Evolutionary conservation across 2,888 invertebrate genomes (phyloP).

Genomic region (Tuta absoluta): DNA sequence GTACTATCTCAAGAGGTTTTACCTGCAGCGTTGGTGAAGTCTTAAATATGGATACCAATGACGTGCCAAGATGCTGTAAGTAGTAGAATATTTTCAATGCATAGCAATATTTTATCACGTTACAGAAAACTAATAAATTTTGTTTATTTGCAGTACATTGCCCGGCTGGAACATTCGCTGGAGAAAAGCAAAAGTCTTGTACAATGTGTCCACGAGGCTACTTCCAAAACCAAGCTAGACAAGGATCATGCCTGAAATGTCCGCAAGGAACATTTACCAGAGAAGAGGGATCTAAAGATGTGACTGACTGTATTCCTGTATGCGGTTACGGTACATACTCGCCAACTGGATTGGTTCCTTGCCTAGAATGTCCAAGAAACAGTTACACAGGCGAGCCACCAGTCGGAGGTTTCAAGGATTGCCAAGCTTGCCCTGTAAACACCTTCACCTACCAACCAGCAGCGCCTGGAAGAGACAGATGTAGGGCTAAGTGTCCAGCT

Average conservation of each 20-base stretch:
- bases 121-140: neutral
- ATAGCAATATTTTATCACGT: neutral
- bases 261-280: constrained; percentile 96
- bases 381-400: constrained; percentile 94
- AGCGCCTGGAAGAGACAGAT: constrained; percentile 90
- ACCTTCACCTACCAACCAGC: constrained; percentile 95
- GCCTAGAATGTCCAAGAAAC: constrained; percentile 95
- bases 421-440: constrained; percentile 94
- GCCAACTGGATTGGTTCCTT: constrained; percentile 95
- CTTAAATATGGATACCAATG: constrained; percentile 94
- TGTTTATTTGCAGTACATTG: constrained; percentile 89
- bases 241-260: constrained; percentile 94
- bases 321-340: constrained; percentile 98
- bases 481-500: constrained; percentile 92
- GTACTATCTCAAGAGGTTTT: constrained; percentile 92
- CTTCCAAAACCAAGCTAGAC: constrained; percentile 95
- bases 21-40: constrained; percentile 97
- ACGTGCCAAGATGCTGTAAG: constrained; percentile 95
- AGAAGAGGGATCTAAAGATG: constrained; percentile 93
- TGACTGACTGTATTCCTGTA: constrained; percentile 94
- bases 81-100: constrained; percentile 41
- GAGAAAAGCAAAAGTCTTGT: constrained; percentile 94
- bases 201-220: constrained; percentile 95
- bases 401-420: constrained; percentile 94
- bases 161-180: constrained; percentile 97